phyloP scores from a whole-genome alignment of 2,888 invertebrate genomes.

The Aphidius colemani region DNA sequence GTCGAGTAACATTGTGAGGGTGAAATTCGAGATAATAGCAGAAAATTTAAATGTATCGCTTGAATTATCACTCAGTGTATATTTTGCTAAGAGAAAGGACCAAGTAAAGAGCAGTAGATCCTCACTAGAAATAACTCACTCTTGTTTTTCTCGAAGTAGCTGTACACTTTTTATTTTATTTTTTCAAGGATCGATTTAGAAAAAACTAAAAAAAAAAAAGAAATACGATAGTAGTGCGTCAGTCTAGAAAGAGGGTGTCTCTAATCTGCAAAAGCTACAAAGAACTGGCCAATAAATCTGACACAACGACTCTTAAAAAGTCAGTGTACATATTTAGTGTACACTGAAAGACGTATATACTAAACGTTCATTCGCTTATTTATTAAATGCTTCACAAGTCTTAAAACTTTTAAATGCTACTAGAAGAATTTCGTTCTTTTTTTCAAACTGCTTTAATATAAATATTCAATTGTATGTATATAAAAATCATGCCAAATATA shows the following conservation, averaged over 20 bases:
- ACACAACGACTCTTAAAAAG: slow-evolving; percentile 33
- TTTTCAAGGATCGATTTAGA: background rate
- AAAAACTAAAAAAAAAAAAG: slow-evolving; percentile 9
- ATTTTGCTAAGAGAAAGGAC: slow-evolving; percentile 28
- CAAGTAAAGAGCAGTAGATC: slow-evolving; percentile 12
- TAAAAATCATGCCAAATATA: too few relatives aligned
- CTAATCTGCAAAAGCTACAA: slow-evolving; percentile 24
- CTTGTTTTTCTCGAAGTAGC: slow-evolving; percentile 48
- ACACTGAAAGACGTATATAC: too few relatives aligned
- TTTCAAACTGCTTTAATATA: too few relatives aligned
- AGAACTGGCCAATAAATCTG: slow-evolving; percentile 42
- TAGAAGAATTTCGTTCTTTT: too few relatives aligned
- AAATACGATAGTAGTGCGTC: slow-evolving; percentile 4
- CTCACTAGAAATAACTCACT: slow-evolving; percentile 51
- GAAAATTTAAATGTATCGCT: slow-evolving; percentile 58
- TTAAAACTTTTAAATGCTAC: too few relatives aligned
- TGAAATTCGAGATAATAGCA: slow-evolving; percentile 43
- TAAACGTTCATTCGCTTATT: too few relatives aligned
- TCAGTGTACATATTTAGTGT: background rate
- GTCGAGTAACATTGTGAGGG: slow-evolving; percentile 23
- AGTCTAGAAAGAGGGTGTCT: slow-evolving; percentile 7
- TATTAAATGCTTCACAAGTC: too few relatives aligned
- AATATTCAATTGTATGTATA: too few relatives aligned
- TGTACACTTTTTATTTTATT: background rate
- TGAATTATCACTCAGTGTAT: slow-evolving; percentile 45